Evolutionary conservation across 2,113 vertebrate species (phyloP), one percentile per base, ranked within the genome.

Genomic region (Myodes glareolus): DNA sequence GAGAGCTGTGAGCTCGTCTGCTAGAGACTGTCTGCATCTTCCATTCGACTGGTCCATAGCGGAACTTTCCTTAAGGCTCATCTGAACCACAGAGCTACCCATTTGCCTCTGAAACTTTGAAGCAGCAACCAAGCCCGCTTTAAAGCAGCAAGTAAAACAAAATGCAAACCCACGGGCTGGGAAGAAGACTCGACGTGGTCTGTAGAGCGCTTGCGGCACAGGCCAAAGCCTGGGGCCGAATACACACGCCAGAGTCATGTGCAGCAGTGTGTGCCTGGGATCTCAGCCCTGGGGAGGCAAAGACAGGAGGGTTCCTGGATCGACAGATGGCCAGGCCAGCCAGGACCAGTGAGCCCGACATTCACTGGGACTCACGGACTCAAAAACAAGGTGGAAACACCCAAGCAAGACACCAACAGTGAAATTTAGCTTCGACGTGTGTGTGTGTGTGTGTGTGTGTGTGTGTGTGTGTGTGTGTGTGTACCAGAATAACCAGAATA

Each of bases 41-140:
- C n/a, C 77, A n/a, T 82, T 77, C 95, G 87, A 72, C 87, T 78
- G 90, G 96, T 95, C 3, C 94, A 12, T 92, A 97, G 89, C 8
- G 52, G 82, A 92, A 77, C 93, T 47, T 19, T 36, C 23, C 42
- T 47, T 68, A 17, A 25, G 97, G 70, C 65, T 92, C 95, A 33
- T 19, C 63, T 50, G 70, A 96, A 91, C 95, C 42, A 72, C 1
- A 75, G 33, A 76, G 52, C 61, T 52, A 72, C 61, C 67, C 84
- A 3, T 47, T 75, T 95, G 7, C 70, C 29, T 88, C 89, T 88
- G 75, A 93, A 94, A 91, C 47, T 82, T 67, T 61, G 45, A 88
- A 88, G 42, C 36, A 33, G 72, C 42, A 63, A 68, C 9, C 58
- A 61, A 92, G 87, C 3, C 29, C 50, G 88, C 1, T 90, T 36